These are phyloP conservation scores for Actinostola sp. DNA, from an alignment of 92 coral and sea anemone genomes.

Conservation along the genomic window DNA sequence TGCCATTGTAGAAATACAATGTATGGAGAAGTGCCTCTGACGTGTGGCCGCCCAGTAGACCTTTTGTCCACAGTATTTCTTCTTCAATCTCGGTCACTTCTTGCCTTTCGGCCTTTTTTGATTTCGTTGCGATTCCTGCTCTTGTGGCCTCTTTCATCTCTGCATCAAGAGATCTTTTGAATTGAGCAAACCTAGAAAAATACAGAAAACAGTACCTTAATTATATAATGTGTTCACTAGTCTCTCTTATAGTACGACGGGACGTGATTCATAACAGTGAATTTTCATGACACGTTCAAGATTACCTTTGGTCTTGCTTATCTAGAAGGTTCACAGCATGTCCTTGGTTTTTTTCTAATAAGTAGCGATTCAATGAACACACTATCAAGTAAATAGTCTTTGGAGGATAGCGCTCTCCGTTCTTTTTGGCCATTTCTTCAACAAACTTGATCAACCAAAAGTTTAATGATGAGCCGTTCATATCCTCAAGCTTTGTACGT, in stretches of 20 bases:
- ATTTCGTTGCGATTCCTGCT: constrained; percentile 43
- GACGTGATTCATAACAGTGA: too few species aligned
- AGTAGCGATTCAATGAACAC: constrained; percentile 3
- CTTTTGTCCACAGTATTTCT: constrained; percentile 57
- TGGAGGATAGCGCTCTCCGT: constrained; percentile 7
- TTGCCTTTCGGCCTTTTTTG: constrained; percentile 54
- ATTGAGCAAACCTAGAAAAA: constrained; percentile 43
- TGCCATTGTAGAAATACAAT: constrained; percentile 52
- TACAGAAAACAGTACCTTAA: too few species aligned
- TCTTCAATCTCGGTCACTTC: constrained; percentile 60
- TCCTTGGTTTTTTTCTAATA: neutral
- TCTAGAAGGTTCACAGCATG: neutral
- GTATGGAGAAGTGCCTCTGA: constrained; percentile 54
- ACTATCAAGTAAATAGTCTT: neutral
- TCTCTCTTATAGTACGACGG: too few species aligned
- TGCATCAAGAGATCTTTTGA: constrained; percentile 51
- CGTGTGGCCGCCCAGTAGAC: constrained; percentile 61
- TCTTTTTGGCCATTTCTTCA: constrained; percentile 1
- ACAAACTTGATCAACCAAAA: constrained; percentile 14
- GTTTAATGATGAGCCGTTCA: constrained; percentile 7
- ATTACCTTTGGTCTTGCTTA: neutral
- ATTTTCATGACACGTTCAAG: too few species aligned
- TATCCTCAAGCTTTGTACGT: neutral
- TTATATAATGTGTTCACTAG: too few species aligned
- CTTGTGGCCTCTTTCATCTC: constrained; percentile 66